These are phyloP conservation scores for Puntigrus tetrazona DNA, from an alignment of 2,113 vertebrate genomes.

Conservation along the genomic window DNA sequence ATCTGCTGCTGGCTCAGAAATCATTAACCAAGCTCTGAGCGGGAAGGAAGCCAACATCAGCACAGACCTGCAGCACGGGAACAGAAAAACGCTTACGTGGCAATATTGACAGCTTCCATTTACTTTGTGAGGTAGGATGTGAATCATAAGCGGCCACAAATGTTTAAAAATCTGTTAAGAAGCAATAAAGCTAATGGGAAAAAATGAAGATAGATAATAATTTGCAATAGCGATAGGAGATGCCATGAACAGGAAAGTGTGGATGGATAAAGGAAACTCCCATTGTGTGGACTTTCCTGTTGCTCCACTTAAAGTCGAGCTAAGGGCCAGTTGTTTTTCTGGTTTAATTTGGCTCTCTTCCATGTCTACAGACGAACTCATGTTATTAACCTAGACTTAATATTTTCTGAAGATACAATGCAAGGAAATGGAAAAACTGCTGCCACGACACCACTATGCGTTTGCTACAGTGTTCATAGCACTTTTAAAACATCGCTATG, in stretches of 20 bases:
- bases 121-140: not conserved
- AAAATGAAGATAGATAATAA: no score
- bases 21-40: conserved; percentile 23
- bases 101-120: not conserved
- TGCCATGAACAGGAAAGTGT: conserved; percentile 39
- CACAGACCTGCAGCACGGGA: not conserved
- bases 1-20: conserved; percentile 41
- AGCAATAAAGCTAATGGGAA: no score
- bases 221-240: not conserved
- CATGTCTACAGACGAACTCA: not conserved
- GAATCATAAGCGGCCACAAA: conserved; percentile 7
- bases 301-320: conserved; percentile 29
- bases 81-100: not conserved
- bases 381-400: not conserved
- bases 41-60: conserved; percentile 19
- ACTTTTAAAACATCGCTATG: not conserved
- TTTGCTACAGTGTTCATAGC: not conserved
- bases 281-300: conserved; percentile 59
- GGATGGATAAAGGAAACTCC: conserved; percentile 21
- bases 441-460: not conserved
- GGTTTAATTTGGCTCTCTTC: not conserved
- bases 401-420: not conserved
- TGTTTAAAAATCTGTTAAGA: not conserved
- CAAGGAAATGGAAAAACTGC: not conserved
- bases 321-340: not conserved